A percentile compares a stretch with the other conserved stretches of the same genome.
phyloP scores from a whole-genome alignment of 2,113 vertebrate species.

The Stegostoma tigrinum region DNA sequence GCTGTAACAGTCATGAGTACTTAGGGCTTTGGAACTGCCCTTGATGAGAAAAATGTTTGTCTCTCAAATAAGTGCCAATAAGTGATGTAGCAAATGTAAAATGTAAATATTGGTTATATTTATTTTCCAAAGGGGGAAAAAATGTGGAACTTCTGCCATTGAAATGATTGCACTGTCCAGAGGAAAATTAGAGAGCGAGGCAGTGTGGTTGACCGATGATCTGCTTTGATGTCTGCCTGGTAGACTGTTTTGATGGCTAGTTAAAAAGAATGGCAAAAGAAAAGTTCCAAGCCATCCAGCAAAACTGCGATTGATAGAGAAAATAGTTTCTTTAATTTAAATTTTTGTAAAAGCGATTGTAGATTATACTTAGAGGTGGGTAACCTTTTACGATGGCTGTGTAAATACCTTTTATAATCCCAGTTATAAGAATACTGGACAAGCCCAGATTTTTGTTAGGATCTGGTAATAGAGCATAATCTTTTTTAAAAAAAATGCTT shows the following conservation, averaged over 20 bases:
- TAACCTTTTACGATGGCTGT: neutral
- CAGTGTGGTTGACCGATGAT: neutral
- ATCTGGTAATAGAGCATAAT: too few species aligned
- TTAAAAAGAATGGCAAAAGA: neutral
- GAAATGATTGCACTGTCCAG: neutral
- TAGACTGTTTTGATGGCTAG: neutral
- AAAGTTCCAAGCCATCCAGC: neutral
- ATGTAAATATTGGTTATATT: slow-evolving; percentile 18
- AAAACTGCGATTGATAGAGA: neutral
- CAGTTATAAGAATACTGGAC: too few species aligned
- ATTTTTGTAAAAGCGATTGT: neutral
- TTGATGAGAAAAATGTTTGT: slow-evolving; percentile 29
- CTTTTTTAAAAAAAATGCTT: too few species aligned
- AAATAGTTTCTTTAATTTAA: neutral
- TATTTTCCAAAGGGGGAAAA: neutral
- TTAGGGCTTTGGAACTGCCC: neutral
- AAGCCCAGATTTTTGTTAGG: too few species aligned
- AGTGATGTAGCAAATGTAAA: slow-evolving; percentile 14
- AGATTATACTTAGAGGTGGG: neutral
- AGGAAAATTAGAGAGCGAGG: neutral
- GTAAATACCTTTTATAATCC: too few species aligned
- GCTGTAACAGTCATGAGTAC: neutral
- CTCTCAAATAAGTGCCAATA: slow-evolving; percentile 19
- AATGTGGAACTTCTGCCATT: neutral
- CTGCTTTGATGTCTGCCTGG: neutral